Evolutionary conservation across 2,888 invertebrate genomes (phyloP).

Genomic region (Ypsolopha scabrella): DNA sequence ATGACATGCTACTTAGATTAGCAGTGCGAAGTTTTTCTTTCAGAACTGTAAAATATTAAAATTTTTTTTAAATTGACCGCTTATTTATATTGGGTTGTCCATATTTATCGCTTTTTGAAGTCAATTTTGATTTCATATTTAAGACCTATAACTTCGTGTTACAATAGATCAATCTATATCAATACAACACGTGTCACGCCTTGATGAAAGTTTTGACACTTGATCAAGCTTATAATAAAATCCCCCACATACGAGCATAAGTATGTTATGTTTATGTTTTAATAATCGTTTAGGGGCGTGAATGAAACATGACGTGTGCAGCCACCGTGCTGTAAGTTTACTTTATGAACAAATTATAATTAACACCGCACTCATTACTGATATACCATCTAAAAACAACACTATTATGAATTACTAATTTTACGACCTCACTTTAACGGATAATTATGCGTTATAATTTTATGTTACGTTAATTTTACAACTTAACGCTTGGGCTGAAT

Average conservation of each 20-base stretch:
- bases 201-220: background rate
- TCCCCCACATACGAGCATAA: background rate
- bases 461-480: slow-evolving; percentile 47
- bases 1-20: too few relatives aligned
- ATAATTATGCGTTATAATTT: slow-evolving; percentile 51
- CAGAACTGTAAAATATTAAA: too few relatives aligned
- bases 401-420: slow-evolving; percentile 61
- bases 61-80: too few relatives aligned
- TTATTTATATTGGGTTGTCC: too few relatives aligned
- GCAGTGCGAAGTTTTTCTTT: too few relatives aligned
- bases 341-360: slow-evolving; percentile 60
- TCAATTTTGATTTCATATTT: too few relatives aligned
- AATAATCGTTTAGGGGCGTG: slow-evolving; percentile 5
- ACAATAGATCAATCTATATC: too few relatives aligned
- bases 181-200: too few relatives aligned
- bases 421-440: slow-evolving; percentile 41
- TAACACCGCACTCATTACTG: slow-evolving; percentile 25
- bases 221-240: background rate
- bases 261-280: background rate
- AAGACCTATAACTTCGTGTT: too few relatives aligned
- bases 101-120: too few relatives aligned
- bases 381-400: slow-evolving; percentile 64
- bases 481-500: slow-evolving; percentile 29
- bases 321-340: slow-evolving; percentile 35
- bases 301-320: slow-evolving; percentile 21